Percentiles rank a stretch among this genome's conserved stretches.
These are phyloP conservation scores for Oedothorax gibbosus DNA, from an alignment of 1,140 invertebrate genomes.

Conservation along the genomic window DNA sequence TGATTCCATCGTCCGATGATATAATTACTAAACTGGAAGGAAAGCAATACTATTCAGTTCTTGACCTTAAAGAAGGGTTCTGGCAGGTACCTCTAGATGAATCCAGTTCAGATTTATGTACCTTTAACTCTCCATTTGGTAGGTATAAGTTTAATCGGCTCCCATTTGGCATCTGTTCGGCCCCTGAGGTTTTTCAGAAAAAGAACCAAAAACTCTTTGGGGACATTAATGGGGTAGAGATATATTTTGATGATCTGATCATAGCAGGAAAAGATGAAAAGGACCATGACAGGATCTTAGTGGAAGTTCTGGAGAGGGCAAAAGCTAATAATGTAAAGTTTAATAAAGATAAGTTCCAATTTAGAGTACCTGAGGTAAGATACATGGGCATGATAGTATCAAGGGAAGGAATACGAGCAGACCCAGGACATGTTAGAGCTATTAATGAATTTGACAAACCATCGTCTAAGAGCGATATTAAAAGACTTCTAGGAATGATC, in stretches of 20 bases:
- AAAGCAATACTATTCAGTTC: neutral
- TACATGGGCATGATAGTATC: neutral
- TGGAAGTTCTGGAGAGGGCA: conserved; percentile 65
- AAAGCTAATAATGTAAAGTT: conserved; percentile 67
- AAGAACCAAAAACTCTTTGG: conserved; percentile 9
- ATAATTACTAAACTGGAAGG: conserved; percentile 34
- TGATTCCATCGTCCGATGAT: conserved; percentile 27
- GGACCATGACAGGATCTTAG: conserved; percentile 62
- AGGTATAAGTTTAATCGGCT: conserved; percentile 68
- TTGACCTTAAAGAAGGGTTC: conserved; percentile 31
- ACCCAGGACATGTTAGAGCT: conserved; percentile 67
- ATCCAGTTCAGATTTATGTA: conserved; percentile 33
- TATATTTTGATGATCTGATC: conserved; percentile 22
- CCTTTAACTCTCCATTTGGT: conserved; percentile 61
- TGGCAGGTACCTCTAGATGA: conserved; percentile 19
- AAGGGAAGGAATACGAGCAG: conserved; percentile 59
- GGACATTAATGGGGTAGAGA: conserved; percentile 21
- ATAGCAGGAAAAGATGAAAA: conserved; percentile 6
- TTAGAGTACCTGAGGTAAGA: conserved; percentile 1
- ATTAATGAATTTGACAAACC: conserved; percentile 61
- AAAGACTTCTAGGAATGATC: conserved; percentile 27
- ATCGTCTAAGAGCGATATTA: conserved; percentile 14
- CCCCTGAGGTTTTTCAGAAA: conserved; percentile 65
- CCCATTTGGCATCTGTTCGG: conserved; percentile 70
- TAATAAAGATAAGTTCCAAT: conserved; percentile 66